Conservation (phyloP, 1,140 invertebrate genomes). For the Drosophila yakuba region DNA sequence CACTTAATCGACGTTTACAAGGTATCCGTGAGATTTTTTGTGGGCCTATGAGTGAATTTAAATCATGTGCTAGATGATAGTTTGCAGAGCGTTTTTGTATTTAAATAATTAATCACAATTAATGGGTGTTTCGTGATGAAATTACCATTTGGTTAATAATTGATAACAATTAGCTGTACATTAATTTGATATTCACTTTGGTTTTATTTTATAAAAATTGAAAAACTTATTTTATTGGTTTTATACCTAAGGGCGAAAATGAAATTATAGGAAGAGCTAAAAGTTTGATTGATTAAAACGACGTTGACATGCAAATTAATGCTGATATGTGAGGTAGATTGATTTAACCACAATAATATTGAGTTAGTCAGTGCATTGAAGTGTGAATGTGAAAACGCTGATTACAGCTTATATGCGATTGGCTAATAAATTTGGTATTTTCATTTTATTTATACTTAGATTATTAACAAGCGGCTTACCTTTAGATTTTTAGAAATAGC, state of each 20-base stretch:
- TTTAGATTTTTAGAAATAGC: too few relatives aligned
- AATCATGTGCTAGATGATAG: neutral
- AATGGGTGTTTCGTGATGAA: neutral
- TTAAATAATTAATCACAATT: conserved; percentile 6
- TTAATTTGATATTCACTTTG: too few relatives aligned
- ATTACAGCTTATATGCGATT: neutral
- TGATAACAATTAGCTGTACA: neutral
- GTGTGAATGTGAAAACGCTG: neutral
- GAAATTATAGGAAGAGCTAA: too few relatives aligned
- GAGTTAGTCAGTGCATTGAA: neutral
- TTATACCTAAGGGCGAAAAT: too few relatives aligned
- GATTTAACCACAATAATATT: neutral
- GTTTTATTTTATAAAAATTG: neutral
- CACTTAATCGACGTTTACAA: conserved; percentile 3
- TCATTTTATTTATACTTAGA: too few relatives aligned
- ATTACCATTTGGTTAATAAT: neutral
- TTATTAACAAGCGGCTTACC: too few relatives aligned
- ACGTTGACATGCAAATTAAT: neutral
- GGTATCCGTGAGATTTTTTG: neutral
- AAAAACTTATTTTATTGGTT: neutral
- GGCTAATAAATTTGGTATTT: too few relatives aligned
- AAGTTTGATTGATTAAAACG: neutral
- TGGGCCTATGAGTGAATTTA: neutral
- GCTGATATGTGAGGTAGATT: neutral
- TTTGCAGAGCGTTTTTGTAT: conserved; percentile 1